These are phyloP conservation scores for Carpatolechia fugitivella DNA, from an alignment of 2,888 invertebrate genomes.

Conservation along the genomic window DNA sequence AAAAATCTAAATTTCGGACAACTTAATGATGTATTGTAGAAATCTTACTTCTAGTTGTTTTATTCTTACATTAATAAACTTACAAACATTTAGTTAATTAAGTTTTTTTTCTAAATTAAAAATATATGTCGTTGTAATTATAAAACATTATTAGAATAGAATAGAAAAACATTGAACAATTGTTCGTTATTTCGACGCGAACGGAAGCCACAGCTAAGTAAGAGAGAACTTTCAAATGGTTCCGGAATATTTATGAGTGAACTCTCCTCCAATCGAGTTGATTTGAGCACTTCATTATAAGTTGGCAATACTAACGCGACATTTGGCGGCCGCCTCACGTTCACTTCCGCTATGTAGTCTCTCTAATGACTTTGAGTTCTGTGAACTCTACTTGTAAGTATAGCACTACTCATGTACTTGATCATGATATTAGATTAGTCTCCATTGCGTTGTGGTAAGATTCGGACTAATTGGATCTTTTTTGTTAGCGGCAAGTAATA, in stretches of 20 bases:
- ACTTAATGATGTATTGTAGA: no score
- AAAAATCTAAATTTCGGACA: no score
- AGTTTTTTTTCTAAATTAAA: no score
- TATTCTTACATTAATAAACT: no score
- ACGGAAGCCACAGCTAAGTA: background rate
- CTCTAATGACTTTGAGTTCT: slow-evolving; percentile 28
- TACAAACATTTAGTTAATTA: no score
- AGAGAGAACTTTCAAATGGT: background rate
- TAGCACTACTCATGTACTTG: background rate
- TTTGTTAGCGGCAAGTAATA: no score
- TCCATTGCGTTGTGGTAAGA: no score
- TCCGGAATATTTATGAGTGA: slow-evolving; percentile 5
- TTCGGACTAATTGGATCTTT: no score
- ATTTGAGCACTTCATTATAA: slow-evolving; percentile 12
- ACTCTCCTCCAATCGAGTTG: background rate
- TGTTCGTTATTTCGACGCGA: background rate
- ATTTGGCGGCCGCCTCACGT: slow-evolving; percentile 26
- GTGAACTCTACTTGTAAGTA: background rate
- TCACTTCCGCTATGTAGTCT: slow-evolving; percentile 28
- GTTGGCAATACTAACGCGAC: slow-evolving; percentile 9
- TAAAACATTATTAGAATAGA: background rate
- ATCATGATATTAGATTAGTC: background rate
- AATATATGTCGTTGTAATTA: no score
- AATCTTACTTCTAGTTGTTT: no score
- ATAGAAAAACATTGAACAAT: background rate